Evolutionary conservation across 2,888 invertebrate species (phyloP).

Genomic region (Synanthedon andrenaeformis): DNA sequence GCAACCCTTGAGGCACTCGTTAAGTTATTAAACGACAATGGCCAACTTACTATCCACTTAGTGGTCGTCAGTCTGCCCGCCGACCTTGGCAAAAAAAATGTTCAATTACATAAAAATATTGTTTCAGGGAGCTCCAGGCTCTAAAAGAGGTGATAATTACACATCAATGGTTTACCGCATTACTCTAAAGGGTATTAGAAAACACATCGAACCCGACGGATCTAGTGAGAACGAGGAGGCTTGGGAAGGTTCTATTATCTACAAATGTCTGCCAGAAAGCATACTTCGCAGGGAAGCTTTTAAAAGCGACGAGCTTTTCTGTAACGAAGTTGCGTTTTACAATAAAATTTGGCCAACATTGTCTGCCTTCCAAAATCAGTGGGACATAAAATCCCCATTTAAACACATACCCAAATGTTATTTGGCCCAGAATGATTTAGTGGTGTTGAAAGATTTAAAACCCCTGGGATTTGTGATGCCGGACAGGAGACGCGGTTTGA

Average conservation of each 20-base stretch:
- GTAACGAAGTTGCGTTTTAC: constrained; percentile 80
- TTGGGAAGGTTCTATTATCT: constrained; percentile 77
- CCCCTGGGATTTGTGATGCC: constrained; percentile 73
- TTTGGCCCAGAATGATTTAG: constrained; percentile 67
- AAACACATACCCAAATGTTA: constrained; percentile 73
- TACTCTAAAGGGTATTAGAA: constrained; percentile 64
- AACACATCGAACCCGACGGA: constrained; percentile 31
- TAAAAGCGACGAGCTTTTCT: constrained; percentile 77
- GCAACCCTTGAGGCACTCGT: too few relatives aligned
- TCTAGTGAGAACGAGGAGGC: constrained; percentile 42
- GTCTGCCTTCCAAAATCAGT: constrained; percentile 64
- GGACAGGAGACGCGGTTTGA: constrained; percentile 72
- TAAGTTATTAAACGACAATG: too few relatives aligned
- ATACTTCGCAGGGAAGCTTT: constrained; percentile 74
- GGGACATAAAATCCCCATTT: constrained; percentile 54
- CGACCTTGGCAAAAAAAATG: too few relatives aligned
- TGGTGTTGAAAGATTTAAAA: constrained; percentile 73
- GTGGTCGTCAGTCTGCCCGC: too few relatives aligned
- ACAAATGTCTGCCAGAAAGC: constrained; percentile 78
- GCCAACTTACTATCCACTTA: too few relatives aligned
- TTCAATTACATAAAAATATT: too few relatives aligned
- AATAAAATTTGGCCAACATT: constrained; percentile 78
- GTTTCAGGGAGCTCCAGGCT: constrained; percentile 74
- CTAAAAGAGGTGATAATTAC: constrained; percentile 80
- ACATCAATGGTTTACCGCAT: constrained; percentile 79